phyloP scores from a whole-genome alignment of 2,113 vertebrate genomes.

The Anas platyrhynchos region DNA sequence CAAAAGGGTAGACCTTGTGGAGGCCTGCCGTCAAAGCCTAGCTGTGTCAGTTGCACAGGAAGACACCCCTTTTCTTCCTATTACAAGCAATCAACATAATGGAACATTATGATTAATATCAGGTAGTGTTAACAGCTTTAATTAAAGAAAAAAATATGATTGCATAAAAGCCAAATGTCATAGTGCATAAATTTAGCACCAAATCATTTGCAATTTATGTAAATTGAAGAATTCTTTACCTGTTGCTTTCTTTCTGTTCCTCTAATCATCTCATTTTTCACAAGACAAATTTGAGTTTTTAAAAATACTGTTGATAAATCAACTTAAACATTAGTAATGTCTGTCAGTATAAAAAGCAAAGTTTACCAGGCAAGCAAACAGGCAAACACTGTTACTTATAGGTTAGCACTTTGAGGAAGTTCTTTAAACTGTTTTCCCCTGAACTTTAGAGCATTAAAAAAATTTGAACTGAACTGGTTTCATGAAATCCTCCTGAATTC shows the following conservation, averaged over 20 bases:
- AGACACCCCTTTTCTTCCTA: constrained; percentile 99
- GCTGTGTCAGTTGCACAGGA: constrained; percentile 99
- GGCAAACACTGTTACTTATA: constrained; percentile 88
- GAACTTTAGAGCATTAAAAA: constrained; percentile 74
- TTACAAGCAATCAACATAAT: constrained; percentile 99
- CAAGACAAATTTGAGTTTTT: constrained; percentile 92
- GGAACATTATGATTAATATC: constrained; percentile 99
- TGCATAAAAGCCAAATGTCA: constrained; percentile 91
- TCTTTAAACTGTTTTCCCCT: constrained; percentile 75
- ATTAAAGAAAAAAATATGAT: constrained; percentile 88
- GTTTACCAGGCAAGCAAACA: constrained; percentile 93
- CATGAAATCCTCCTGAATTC: constrained; percentile 71
- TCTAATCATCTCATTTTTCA: constrained; percentile 93
- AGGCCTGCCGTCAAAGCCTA: constrained; percentile 99
- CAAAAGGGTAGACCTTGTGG: constrained; percentile 99
- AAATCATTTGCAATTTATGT: constrained; percentile 90
- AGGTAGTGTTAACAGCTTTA: constrained; percentile 95
- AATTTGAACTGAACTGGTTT: constrained; percentile 55
- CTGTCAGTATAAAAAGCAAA: constrained; percentile 94
- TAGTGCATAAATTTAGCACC: constrained; percentile 90
- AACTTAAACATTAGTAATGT: constrained; percentile 97
- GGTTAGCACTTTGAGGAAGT: constrained; percentile 94
- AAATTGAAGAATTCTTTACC: constrained; percentile 94
- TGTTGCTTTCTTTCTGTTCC: constrained; percentile 94
- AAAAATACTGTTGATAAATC: constrained; percentile 93